Percentiles rank a stretch among this genome's conserved stretches.
Evolutionary conservation across 2,888 invertebrate genomes (phyloP).

Genomic region (Drosophila borborema): DNA sequence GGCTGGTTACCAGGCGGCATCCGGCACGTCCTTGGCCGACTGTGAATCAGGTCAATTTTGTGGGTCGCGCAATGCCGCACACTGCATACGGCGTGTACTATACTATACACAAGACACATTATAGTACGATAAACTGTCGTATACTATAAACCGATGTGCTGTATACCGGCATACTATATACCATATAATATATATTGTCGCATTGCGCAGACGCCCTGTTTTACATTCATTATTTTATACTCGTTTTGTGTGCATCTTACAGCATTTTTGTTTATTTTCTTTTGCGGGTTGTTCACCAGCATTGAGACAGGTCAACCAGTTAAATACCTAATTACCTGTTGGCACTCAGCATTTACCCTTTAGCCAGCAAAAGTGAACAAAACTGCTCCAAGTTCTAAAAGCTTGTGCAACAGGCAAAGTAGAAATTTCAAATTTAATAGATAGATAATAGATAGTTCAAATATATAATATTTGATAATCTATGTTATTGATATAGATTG

Average conservation of each 20-base stretch:
- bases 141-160: background rate
- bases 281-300: background rate
- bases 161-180: background rate
- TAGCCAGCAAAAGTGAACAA: background rate
- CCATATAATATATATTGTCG: background rate
- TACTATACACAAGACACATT: background rate
- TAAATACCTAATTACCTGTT: constrained; percentile 33
- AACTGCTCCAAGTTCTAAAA: background rate
- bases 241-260: constrained; percentile 2
- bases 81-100: background rate
- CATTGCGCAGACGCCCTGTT: constrained; percentile 32
- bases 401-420: no score
- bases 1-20: background rate
- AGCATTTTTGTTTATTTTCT: background rate
- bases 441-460: no score
- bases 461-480: no score
- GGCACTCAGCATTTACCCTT: constrained; percentile 22
- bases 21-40: constrained; percentile 39
- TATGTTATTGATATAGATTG: no score
- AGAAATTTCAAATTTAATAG: background rate
- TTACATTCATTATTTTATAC: background rate
- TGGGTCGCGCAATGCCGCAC: background rate
- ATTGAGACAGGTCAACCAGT: constrained; percentile 24
- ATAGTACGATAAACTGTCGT: background rate
- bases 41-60: constrained; percentile 30